Conservation (phyloP, 2,888 invertebrate genomes). For the Acrobasis repandana region DNA sequence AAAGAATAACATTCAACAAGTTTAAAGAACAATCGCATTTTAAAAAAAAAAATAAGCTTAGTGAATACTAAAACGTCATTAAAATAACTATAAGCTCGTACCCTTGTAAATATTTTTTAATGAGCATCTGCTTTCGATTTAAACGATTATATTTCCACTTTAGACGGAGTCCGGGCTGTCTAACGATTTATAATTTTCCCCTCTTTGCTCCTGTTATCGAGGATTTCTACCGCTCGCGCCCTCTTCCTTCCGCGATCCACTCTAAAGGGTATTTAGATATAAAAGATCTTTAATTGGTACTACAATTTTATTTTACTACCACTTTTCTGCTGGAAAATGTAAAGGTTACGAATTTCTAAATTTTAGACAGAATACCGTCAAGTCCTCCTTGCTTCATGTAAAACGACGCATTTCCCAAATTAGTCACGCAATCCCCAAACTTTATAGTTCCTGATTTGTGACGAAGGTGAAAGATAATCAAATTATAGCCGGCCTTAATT, state of each 20-base stretch:
- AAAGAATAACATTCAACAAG: neutral
- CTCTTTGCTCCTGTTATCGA: constrained; percentile 73
- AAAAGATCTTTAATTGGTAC: constrained; percentile 75
- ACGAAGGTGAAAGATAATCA: constrained; percentile 49
- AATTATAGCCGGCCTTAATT: constrained; percentile 60
- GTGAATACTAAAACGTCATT: neutral
- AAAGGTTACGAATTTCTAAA: constrained; percentile 1
- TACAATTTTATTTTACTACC: constrained; percentile 65
- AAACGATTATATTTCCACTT: constrained; percentile 57
- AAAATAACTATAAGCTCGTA: neutral
- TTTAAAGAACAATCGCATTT: neutral
- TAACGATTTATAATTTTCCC: constrained; percentile 73
- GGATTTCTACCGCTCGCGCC: constrained; percentile 73
- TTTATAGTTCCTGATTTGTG: constrained; percentile 43
- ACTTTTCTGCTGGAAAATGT: constrained; percentile 49
- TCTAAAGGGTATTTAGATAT: constrained; percentile 75
- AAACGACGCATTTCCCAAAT: constrained; percentile 29
- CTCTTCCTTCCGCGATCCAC: constrained; percentile 72
- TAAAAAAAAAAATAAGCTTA: neutral
- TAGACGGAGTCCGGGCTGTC: constrained; percentile 53
- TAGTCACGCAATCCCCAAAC: constrained; percentile 36
- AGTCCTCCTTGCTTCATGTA: constrained; percentile 18
- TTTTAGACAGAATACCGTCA: neutral
- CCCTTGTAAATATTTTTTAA: neutral
- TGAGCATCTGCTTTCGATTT: constrained; percentile 42